These are phyloP conservation scores for Tetanocera ferruginea DNA, from an alignment of 2,888 invertebrate genomes.

Conservation along the genomic window DNA sequence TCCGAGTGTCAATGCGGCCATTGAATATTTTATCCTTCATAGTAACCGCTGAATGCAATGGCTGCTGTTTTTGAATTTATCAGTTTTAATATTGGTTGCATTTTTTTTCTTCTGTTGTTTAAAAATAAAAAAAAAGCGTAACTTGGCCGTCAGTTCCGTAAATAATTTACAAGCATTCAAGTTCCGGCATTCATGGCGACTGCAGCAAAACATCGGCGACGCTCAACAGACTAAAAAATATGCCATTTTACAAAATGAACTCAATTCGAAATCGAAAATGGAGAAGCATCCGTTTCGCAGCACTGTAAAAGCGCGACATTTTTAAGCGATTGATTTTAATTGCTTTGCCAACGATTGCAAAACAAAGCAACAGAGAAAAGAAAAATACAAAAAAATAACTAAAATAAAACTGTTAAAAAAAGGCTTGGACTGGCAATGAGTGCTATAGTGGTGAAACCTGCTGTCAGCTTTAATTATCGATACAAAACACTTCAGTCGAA, in stretches of 20 bases:
- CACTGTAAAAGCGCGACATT: slow-evolving; percentile 15
- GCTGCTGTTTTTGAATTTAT: background rate
- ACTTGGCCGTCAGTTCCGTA: slow-evolving; percentile 23
- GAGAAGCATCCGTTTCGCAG: background rate
- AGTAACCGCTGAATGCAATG: background rate
- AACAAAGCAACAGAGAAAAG: too few relatives aligned
- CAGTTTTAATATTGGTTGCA: background rate
- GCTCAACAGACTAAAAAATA: background rate
- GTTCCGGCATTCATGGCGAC: background rate
- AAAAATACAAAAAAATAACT: background rate
- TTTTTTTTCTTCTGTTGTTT: slow-evolving; percentile 4
- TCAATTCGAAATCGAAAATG: slow-evolving; percentile 21
- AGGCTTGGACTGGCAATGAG: background rate
- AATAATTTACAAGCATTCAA: slow-evolving; percentile 34
- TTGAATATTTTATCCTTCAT: background rate
- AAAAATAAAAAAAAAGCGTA: background rate
- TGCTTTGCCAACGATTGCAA: slow-evolving; percentile 22
- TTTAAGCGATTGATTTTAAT: slow-evolving; percentile 45
- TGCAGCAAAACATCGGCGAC: background rate
- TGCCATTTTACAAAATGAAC: background rate
- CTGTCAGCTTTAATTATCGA: slow-evolving; percentile 40
- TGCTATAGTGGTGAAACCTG: slow-evolving; percentile 21
- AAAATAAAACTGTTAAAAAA: too few relatives aligned
- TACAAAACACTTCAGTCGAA: background rate
- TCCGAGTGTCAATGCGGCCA: background rate